Base-by-base conservation (phyloP, 2,888 invertebrate genomes). In the Drosophila ezoana region DNA sequence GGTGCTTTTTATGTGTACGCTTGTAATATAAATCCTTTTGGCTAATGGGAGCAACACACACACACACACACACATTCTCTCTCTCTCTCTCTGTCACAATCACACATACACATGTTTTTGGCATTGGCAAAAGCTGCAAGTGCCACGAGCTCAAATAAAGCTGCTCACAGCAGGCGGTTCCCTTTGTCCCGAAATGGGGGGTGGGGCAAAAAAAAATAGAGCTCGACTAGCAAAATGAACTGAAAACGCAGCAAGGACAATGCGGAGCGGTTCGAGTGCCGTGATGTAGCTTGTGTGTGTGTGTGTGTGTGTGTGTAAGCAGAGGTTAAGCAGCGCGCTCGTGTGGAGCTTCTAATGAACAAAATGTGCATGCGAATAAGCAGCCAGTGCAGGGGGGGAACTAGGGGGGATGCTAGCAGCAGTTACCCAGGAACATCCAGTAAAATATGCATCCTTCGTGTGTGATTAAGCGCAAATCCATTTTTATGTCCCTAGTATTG, bases 11-110 rank as follows among this genome's bases (percentile, higher is more conserved):
- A 73, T 85, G 70, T 80, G 70, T 67, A 70, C 72, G 74, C 76
- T 85, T 79, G 85, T 87, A 84, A 84, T 80, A 84, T 85, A 87
- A 85, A 80, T 87, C 87, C 80, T 82, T 79, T 82, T 79, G 85
- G 82, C 85, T 85, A 85, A 85, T 87, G 85, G 76, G 69, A 70
- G 67, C 73, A 60, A 44, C 61, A 66, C 65, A 72, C 58, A 73
- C 59, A 56, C 60, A 41, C 23, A 47, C 41, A 10, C 43, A 57
- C 37, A n/a, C 51, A 35, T 16, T 32, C 18, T 9, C 33, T 28
- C 44, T 28, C 44, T 28, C 47, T 32, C 59, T 40, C 32, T 28
- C 61, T 33, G 41, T 45, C n/a, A 28, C 28, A 28, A 28, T 41
- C 38, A 40, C 48, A 38, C 52, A 20, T 43, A 38, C 76, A 53